Percentiles rank a stretch among this genome's conserved stretches.
Conservation (phyloP, 2,797 vertebrate species). For the Streptopelia turtur region DNA sequence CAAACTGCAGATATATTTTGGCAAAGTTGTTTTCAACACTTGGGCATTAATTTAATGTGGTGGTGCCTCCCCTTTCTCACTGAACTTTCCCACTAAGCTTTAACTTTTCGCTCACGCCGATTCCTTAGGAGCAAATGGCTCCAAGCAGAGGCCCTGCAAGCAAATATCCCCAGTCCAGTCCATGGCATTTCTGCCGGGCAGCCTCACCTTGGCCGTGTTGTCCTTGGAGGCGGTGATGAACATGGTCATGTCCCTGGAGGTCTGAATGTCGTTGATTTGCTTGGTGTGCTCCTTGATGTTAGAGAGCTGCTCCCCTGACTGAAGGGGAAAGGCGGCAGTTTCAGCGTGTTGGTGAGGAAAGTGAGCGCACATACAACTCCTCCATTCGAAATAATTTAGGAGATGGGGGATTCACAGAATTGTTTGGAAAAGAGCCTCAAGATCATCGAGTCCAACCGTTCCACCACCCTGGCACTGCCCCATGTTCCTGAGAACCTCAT, state of each 20-base stretch:
- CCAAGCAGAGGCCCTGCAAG: not conserved
- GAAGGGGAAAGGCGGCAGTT: not conserved
- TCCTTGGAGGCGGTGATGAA: slow-evolving; percentile 97
- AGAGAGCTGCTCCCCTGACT: slow-evolving; percentile 92
- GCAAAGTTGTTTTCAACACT: rapidly evolving
- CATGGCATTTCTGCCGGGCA: rapidly evolving
- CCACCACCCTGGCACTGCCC: too few species aligned
- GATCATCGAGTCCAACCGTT: too few species aligned
- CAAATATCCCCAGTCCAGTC: rapidly evolving
- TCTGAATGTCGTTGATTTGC: slow-evolving; percentile 97
- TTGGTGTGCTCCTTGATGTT: slow-evolving; percentile 93
- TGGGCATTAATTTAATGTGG: rapidly evolving
- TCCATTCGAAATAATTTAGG: rapidly evolving
- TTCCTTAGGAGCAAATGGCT: not conserved
- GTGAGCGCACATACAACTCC: rapidly evolving
- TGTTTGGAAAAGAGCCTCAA: too few species aligned
- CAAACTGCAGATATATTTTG: not conserved
- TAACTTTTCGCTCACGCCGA: not conserved
- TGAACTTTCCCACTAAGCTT: not conserved
- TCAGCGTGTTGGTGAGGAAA: not conserved
- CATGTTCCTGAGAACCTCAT: too few species aligned
- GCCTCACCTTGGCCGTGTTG: slow-evolving; percentile 90
- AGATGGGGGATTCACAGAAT: not conserved
- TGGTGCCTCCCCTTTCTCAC: not conserved
- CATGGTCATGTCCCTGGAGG: slow-evolving; percentile 94